Conservation (phyloP, 2,888 invertebrate genomes). For the Parnassius glacialis region DNA sequence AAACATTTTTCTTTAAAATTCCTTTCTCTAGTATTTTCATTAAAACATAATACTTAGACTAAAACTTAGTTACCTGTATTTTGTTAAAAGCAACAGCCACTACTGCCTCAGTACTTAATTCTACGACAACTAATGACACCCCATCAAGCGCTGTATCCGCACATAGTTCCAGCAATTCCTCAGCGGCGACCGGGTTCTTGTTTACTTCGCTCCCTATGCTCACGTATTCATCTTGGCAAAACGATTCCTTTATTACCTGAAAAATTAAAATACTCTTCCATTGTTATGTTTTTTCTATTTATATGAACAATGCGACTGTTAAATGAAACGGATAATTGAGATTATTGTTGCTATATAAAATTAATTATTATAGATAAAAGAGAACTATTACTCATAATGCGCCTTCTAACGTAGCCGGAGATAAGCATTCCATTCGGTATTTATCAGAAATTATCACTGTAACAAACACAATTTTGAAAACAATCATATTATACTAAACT, state of each 20-base stretch:
- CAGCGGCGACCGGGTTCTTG: constrained; percentile 75
- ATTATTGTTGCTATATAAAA: too few species aligned
- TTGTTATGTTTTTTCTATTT: too few species aligned
- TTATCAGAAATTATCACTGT: constrained; percentile 35
- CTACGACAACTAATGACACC: constrained; percentile 82
- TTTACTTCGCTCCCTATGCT: constrained; percentile 80
- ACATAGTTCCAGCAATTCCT: constrained; percentile 82
- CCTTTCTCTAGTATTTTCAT: too few species aligned
- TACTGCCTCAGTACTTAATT: constrained; percentile 75
- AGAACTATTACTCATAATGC: constrained; percentile 42
- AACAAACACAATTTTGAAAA: constrained; percentile 2
- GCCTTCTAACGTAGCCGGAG: constrained; percentile 78
- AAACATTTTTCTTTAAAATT: too few species aligned
- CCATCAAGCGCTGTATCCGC: constrained; percentile 83
- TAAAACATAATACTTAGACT: too few species aligned
- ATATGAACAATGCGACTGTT: too few species aligned
- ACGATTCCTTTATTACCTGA: constrained; percentile 66
- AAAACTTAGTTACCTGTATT: constrained; percentile 76
- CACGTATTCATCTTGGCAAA: constrained; percentile 83
- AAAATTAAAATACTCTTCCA: constrained; percentile 14
- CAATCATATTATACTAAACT: too few species aligned
- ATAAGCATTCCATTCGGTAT: constrained; percentile 80
- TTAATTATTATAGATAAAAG: too few species aligned
- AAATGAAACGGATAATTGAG: too few species aligned
- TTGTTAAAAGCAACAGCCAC: constrained; percentile 85